Percentiles rank a stretch among this genome's conserved stretches.
Conservation (phyloP, 2,113 vertebrate species). For the Balaenoptera acutorostrata region DNA sequence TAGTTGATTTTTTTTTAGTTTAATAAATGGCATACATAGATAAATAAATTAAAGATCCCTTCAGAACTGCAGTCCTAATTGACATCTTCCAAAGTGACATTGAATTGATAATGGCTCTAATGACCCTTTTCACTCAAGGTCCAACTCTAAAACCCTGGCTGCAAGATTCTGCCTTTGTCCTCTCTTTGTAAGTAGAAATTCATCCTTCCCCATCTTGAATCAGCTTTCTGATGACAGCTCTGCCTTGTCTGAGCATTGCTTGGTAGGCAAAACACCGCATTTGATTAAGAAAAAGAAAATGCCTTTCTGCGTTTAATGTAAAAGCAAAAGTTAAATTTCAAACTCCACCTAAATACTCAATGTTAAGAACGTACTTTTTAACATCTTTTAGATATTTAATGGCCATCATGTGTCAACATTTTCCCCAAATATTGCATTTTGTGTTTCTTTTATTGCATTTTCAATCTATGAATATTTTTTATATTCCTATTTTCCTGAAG, state of each 20-base stretch:
- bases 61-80: not conserved
- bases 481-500: not conserved
- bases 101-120: constrained; percentile 12
- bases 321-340: constrained; percentile 42
- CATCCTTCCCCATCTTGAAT: not conserved
- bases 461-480: constrained; percentile 33
- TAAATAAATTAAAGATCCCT: not conserved
- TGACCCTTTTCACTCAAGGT: not conserved
- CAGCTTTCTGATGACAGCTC: not conserved
- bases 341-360: not conserved
- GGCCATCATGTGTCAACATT: constrained; percentile 33
- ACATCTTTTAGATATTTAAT: constrained; percentile 43
- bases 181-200: not conserved
- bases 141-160: not conserved
- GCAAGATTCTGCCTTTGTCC: not conserved
- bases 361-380: constrained; percentile 28
- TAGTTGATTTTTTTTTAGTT: not conserved
- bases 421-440: constrained; percentile 47
- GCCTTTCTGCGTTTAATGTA: constrained; percentile 24
- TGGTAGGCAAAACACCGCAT: not conserved
- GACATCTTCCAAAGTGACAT: not conserved
- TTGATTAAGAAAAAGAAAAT: constrained; percentile 37
- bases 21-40: not conserved
- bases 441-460: constrained; percentile 59
- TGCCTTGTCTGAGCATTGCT: not conserved